Evolutionary conservation across 2,113 vertebrate species (phyloP), one percentile per base, ranked within the genome.

Genomic region (Lethenteron camtschaticum): DNA sequence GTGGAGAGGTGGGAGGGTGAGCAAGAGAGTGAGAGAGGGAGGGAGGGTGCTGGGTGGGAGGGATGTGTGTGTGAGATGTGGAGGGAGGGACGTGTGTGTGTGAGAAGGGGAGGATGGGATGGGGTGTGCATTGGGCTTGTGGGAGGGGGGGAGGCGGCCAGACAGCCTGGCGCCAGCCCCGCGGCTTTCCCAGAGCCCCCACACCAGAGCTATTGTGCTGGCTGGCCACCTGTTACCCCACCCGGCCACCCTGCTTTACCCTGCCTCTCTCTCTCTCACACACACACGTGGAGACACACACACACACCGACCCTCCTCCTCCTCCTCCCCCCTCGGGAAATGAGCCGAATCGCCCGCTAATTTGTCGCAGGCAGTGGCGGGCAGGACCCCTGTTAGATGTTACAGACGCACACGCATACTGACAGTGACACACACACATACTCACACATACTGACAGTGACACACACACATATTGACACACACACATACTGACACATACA

Each of bases 161-260:
- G 63, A 66, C 63, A 66, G 63, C 9, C 63, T 66, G 63, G 63
- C 63, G 63, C 63, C 63, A 66, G 63, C 63, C 63, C 63, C 63
- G 63, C 63, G 63, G 63, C 63, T n/a, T 66, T 66, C 63, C 63
- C 63, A 66, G n/a, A 66, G n/a, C n/a, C 63, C 63, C 63, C 63
- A 24, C 10, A n/a, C 41, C 41, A 41, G 41, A 6, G 41, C 63
- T n/a, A 66, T 66, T 66, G 63, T 66, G n/a, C 24, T 24, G 41
- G 5, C n/a, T 66, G 63, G 63, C 63, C 63, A 66, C 63, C 63
- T 66, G 63, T 66, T 16, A 24, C 63, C 63, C 63, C 59, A n/a
- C 63, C 63, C 24, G n/a, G 63, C 63, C 63, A n/a, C 63, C 24
- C 63, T 24, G 63, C 63, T 9, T n/a, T 24, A n/a, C 63, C 24